Conservation (phyloP, 2,797 vertebrate genomes). For the Tarsius wallacei region DNA sequence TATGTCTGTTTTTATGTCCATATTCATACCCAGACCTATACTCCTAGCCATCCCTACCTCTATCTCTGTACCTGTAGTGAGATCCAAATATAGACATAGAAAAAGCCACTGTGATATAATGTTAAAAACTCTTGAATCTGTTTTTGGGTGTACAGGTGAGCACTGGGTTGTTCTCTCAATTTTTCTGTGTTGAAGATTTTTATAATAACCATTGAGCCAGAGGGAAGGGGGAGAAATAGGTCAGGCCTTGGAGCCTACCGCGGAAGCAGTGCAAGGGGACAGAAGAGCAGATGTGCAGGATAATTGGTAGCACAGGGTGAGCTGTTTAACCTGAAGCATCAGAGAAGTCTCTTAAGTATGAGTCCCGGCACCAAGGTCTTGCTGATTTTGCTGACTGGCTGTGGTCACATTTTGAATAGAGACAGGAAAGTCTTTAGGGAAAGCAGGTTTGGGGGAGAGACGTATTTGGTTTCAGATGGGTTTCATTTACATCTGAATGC, state of each 20-base stretch:
- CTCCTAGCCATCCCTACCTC: neutral
- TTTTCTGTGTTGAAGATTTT: conserved; percentile 58
- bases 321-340: conserved; percentile 64
- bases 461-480: neutral
- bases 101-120: neutral
- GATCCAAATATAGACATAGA: neutral
- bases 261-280: conserved; percentile 37
- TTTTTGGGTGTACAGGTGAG: neutral
- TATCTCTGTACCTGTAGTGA: neutral
- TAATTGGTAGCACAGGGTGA: conserved; percentile 72
- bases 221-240: conserved; percentile 70
- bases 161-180: neutral
- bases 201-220: conserved; percentile 54
- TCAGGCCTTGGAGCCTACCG: conserved; percentile 64
- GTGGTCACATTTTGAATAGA: conserved; percentile 33
- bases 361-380: neutral
- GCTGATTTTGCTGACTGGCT: conserved; percentile 22
- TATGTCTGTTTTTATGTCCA: neutral
- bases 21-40: neutral
- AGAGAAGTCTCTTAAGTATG: conserved; percentile 37
- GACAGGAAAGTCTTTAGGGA: conserved; percentile 5
- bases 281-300: conserved; percentile 75
- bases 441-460: neutral
- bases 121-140: neutral
- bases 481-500: neutral